phyloP scores from a whole-genome alignment of 2,797 vertebrate species.

The Pangasius mekongensis region DNA sequence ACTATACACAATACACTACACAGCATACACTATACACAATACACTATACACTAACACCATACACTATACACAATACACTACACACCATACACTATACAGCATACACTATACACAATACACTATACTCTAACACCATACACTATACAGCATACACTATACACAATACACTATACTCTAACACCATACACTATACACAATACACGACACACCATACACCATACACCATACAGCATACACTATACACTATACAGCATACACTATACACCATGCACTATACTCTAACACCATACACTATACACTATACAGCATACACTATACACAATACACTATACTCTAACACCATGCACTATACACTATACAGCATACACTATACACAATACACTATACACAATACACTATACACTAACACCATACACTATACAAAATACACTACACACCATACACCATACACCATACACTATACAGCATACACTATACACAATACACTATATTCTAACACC shows the following conservation, averaged over 20 bases:
- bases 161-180: neutral
- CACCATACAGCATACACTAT: neutral
- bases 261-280: no score
- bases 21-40: neutral
- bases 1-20: neutral
- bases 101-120: neutral
- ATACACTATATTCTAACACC: neutral
- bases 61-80: neutral
- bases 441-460: neutral
- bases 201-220: neutral
- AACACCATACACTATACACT: neutral
- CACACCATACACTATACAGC: neutral
- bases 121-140: neutral
- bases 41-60: neutral
- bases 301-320: neutral
- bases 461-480: neutral
- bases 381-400: neutral
- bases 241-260: neutral
- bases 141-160: neutral
- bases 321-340: neutral
- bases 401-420: no score
- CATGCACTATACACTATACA: neutral
- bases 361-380: neutral
- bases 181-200: neutral
- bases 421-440: neutral